Evolutionary conservation across 2,113 vertebrate genomes (phyloP), one percentile per base, ranked within the genome.

Genomic region (Drymodes brunneopygia): DNA sequence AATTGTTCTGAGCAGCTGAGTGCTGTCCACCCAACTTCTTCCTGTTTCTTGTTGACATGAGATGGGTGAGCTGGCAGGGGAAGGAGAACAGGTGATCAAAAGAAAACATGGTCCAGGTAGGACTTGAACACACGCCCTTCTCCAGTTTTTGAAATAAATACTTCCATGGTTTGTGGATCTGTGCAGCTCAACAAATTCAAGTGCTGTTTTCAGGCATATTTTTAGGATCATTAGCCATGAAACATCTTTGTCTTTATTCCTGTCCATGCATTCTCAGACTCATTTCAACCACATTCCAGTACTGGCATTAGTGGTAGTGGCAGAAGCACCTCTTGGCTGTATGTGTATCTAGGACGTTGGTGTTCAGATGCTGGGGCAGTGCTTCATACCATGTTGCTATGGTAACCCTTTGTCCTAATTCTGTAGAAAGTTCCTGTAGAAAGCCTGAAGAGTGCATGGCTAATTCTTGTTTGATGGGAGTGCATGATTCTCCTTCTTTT

Each of bases 331-430:
- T 73, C 58, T 61, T 48, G 54, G 40, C 35, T 65, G 36, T 75
- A 23, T 1, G 2, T 7, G 0, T 69, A 45, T 61, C 74, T 86
- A 35, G 79, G 79, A 80, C 0, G 0, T 6, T 31, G 29, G 66
- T 92, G 92, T 48, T 90, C 28, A 60, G 18, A 23, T 57, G 66
- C 78, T 82, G 88, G 86, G 62, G 38, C 71, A 77, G 79, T 54
- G 58, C 45, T 95, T 86, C 92, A 31, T 38, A 50, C 5, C 6
- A n/a, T 20, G 42, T 90, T 90, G 67, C 82, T 94, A 82, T 90
- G 88, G 78, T 75, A 94, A 87, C 70, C 31, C 35, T 50, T 92
- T 88, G 66, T 62, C 77, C 88, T 88, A 54, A 93, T 80, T 92
- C 71, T 80, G 67, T 40, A 45, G 54, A 47, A 95, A 54, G 58